Conservation (phyloP, 2,113 vertebrate species). For the Daboia siamensis region DNA sequence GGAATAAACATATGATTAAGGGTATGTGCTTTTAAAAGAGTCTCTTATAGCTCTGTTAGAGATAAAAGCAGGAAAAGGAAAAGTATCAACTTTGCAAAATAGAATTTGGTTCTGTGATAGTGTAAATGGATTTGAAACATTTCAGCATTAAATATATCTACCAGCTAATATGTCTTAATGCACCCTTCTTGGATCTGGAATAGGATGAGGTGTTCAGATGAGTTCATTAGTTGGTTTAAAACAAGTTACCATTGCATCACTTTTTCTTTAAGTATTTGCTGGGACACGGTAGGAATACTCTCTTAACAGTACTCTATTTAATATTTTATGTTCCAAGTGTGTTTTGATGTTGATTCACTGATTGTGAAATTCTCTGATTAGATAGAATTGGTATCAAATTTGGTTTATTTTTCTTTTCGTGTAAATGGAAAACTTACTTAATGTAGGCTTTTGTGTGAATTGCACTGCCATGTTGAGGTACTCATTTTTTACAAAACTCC, state of each 20-base stretch:
- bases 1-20: not conserved
- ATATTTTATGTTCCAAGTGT: not conserved
- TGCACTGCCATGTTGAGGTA: not conserved
- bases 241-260: not conserved
- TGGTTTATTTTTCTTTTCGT: not conserved
- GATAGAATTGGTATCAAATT: not conserved
- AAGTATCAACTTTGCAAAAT: not conserved
- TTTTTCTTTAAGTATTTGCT: not conserved
- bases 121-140: not conserved
- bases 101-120: not conserved
- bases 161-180: not conserved
- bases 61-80: not conserved
- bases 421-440: not conserved
- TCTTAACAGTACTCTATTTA: not conserved
- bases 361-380: not conserved
- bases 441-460: not conserved
- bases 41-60: not conserved
- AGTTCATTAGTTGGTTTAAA: not conserved
- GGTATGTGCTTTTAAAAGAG: not conserved
- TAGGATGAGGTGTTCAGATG: not conserved
- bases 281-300: not conserved
- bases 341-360: not conserved
- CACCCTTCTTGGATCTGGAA: not conserved
- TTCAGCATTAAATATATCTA: not conserved
- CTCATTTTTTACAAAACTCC: not conserved